Base-by-base conservation (phyloP, 1,140 invertebrate species). In the Pogonomyrmex californicus region DNA sequence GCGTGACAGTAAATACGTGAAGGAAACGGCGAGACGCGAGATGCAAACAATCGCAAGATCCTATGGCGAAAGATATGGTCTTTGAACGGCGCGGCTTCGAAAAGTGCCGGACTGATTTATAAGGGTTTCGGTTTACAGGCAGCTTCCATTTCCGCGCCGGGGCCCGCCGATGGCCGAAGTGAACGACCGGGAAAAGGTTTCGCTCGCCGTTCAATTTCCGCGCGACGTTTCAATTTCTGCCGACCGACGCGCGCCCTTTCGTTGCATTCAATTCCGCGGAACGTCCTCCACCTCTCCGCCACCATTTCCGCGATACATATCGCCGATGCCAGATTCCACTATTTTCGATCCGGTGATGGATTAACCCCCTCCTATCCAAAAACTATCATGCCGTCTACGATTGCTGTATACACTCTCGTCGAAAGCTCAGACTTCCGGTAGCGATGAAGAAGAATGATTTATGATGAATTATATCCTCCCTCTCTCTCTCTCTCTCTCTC, bases 201-300 rank as follows among this genome's bases (percentile, higher is more conserved):
- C 75, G 85, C 58, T 38, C 23, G 60, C 71, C 70, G 89, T 90
- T 87, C 89, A 90, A 90, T 90, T 90, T 90, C 89, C 89, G 89
- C 86, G 88, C 86, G 88, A 90, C 89, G 89, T 90, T 90, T 90
- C 89, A 90, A 90, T 90, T 90, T 90, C 88, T 87, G 58, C 33
- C 77, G 56, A 65, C 68, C 83, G 83, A 56, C 56, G 23, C 49
- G 30, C 41, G 62, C 33, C 47, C 49, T 14, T 51, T 41, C 68
- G 49, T n/a, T 49, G 54, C 33, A 83, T 83, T 83, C 79, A 83
- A 83, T 83, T 73, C 47, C 54, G 6, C 70, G 17, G 9, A 17
- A 1, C 23, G 76, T 12, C 63, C 75, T 77, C 7, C 54, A 7
- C 17, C 68, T 38, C 5, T 47, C 47, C 33, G 54, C 14, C 47